phyloP scores from a whole-genome alignment of 2,888 invertebrate genomes.

The Neoaliturus tenellus region DNA sequence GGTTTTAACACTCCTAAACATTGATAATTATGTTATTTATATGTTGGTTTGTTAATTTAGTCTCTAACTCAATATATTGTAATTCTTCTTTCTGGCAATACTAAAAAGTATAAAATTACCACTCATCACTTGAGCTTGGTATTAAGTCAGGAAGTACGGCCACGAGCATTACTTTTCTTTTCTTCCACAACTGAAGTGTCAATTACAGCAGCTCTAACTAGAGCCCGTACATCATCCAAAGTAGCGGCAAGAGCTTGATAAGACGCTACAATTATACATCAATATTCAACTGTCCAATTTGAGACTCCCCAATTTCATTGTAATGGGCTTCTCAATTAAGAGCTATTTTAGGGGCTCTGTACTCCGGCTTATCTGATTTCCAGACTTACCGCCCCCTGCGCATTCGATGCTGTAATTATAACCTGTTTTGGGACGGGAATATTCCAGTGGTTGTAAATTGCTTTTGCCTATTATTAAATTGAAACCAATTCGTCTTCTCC shows the following conservation, averaged over 20 bases:
- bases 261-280: background rate
- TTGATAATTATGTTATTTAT: too few relatives aligned
- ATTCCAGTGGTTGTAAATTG: conserved; percentile 21
- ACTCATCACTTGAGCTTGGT: too few relatives aligned
- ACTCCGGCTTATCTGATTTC: conserved; percentile 26
- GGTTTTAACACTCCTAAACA: too few relatives aligned
- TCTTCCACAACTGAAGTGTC: too few relatives aligned
- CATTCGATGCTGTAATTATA: background rate
- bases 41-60: too few relatives aligned
- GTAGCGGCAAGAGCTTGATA: background rate
- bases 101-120: too few relatives aligned
- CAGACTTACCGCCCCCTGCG: background rate
- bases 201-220: too few relatives aligned
- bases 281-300: conserved; percentile 26
- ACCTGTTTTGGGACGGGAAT: background rate
- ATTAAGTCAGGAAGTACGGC: too few relatives aligned
- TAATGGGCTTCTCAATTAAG: conserved; percentile 23
- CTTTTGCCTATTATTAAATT: conserved; percentile 27
- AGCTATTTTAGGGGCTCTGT: conserved; percentile 19
- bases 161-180: too few relatives aligned
- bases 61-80: too few relatives aligned
- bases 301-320: conserved; percentile 19
- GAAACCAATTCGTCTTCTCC: conserved; percentile 27
- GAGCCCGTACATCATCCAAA: background rate
- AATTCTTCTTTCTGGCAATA: too few relatives aligned